Percentiles rank a stretch among this genome's conserved stretches.
Evolutionary conservation across 2,113 vertebrate species (phyloP).

Genomic region (Climacteris rufus): DNA sequence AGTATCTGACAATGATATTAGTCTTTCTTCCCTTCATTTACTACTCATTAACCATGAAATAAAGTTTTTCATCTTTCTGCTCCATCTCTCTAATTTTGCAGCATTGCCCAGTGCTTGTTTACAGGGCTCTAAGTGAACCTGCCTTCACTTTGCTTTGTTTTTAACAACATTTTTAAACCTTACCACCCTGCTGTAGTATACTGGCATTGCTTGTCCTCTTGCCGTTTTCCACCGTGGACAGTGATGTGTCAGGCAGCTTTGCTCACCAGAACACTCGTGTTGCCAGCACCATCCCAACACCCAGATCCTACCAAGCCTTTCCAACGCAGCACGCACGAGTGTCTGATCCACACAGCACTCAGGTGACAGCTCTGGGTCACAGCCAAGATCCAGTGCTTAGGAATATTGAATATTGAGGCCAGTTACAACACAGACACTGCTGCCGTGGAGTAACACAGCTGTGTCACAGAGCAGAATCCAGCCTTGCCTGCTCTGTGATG

Average conservation of each 20-base stretch:
- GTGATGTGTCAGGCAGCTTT: not conserved
- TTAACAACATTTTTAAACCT: not conserved
- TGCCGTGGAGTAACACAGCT: not conserved
- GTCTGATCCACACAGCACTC: fast-evolving
- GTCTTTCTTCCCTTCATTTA: not conserved
- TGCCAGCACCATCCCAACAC: not conserved
- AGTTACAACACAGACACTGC: not conserved
- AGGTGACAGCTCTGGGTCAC: not conserved
- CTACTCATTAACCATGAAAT: not conserved
- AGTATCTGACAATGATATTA: not conserved
- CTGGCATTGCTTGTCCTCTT: not conserved
- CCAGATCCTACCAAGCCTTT: not conserved
- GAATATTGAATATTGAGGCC: not conserved
- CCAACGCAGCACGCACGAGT: not conserved
- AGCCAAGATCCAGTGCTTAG: not conserved
- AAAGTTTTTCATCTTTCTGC: not conserved
- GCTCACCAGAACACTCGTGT: fast-evolving
- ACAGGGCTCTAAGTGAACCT: not conserved
- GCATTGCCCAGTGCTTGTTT: not conserved
- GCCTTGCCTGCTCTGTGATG: not conserved
- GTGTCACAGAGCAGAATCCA: not conserved
- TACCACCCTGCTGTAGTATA: not conserved
- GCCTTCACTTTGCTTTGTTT: not conserved
- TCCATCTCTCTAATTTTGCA: not conserved
- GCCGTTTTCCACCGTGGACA: not conserved